Evolutionary conservation across 2,113 vertebrate species (phyloP).

Genomic region (Chloropsis cyanopogon): DNA sequence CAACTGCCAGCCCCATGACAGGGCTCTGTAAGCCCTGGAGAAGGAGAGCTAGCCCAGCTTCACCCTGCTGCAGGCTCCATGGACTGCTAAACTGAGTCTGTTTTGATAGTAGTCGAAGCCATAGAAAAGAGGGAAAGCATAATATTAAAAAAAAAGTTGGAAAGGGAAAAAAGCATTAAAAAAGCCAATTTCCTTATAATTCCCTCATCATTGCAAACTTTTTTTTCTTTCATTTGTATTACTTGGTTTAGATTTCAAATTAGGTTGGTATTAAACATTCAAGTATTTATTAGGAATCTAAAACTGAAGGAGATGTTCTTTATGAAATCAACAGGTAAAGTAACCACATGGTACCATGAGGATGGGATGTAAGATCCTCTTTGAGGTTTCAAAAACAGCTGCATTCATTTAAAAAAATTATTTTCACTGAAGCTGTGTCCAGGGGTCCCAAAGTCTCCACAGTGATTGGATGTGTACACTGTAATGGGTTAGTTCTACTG

Average conservation of each 20-base stretch:
- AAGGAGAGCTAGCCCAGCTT: background rate
- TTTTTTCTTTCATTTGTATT: background rate
- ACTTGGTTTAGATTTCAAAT: background rate
- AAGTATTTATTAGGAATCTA: background rate
- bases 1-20: background rate
- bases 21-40: background rate
- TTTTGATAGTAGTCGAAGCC: background rate
- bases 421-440: background rate
- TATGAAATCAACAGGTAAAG: background rate
- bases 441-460: background rate
- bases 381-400: background rate
- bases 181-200: background rate
- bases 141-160: background rate
- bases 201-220: background rate
- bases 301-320: background rate
- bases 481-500: background rate
- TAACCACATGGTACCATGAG: background rate
- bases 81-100: background rate
- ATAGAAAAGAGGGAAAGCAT: background rate
- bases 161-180: background rate
- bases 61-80: background rate
- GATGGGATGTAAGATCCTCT: background rate
- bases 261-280: background rate
- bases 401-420: background rate
- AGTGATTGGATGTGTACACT: background rate